Conservation (phyloP, 1,140 invertebrate species). For the Onthophagus taurus region DNA sequence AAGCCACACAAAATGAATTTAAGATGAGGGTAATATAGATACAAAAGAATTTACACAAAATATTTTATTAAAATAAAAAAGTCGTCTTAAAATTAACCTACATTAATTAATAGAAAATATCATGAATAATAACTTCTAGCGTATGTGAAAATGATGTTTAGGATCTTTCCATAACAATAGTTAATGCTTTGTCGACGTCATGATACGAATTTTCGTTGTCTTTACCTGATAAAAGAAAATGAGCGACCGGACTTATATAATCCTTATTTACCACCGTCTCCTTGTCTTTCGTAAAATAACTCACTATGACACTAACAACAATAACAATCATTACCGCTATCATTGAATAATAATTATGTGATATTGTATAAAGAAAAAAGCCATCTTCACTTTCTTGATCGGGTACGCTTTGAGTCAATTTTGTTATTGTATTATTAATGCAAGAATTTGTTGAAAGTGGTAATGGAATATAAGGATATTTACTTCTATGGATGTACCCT, state of each 20-base stretch:
- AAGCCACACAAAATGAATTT: too few relatives aligned
- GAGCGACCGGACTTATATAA: conserved; percentile 1
- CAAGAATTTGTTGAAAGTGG: conserved; percentile 4
- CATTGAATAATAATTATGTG: conserved; percentile 5
- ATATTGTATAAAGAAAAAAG: conserved; percentile 8
- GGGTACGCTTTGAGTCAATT: neutral
- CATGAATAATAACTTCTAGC: too few relatives aligned
- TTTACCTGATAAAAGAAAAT: neutral
- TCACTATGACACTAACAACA: conserved; percentile 2
- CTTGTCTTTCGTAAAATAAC: conserved; percentile 10
- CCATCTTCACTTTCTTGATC: conserved; percentile 3
- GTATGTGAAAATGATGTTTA: too few relatives aligned
- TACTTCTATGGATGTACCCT: conserved; percentile 4
- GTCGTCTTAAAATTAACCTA: too few relatives aligned
- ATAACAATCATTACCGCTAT: neutral
- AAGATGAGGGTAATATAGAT: too few relatives aligned
- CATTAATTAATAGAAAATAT: too few relatives aligned
- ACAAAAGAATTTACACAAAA: too few relatives aligned
- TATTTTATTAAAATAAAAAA: too few relatives aligned
- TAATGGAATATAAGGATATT: neutral
- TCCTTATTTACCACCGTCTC: conserved; percentile 1
- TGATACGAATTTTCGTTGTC: neutral
- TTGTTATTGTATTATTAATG: neutral
- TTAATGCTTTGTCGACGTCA: conserved; percentile 1
- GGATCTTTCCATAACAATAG: neutral